Base-by-base conservation (phyloP, 2,797 vertebrate species). In the Adelosebastes latens region DNA sequence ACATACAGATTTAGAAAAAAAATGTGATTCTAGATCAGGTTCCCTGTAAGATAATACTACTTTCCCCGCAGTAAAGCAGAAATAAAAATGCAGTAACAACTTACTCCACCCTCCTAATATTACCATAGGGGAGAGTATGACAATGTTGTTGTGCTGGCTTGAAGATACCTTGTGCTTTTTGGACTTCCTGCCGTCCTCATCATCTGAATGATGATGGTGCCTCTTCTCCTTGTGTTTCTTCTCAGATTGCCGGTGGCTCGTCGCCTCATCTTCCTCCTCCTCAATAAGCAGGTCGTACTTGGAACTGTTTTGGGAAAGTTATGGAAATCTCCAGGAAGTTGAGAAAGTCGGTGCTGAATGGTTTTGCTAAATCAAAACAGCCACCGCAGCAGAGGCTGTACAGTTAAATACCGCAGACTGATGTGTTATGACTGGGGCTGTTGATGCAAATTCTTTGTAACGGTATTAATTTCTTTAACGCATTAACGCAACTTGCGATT, bases 251-350 rank as follows among this genome's bases (percentile, higher is more conserved):
- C 75, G 92, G n/a, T 93, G 95, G 86, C 95, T 92, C 1, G 83
- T 75, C 10, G 93, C 95, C 42, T 96, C 96, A 25, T 92, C 90
- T 9, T 97, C 96, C 1, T 98, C 97, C 32, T 98, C 97, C 32
- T 98, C 97, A 12, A 98, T 90, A 34, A 99, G 84, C 68, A 99
- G 95, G 66, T 98, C 97, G 7, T 99, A 99, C 82, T 95, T 97
- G 32, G 96, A 92, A 81, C 97, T 99, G 39, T 42, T 91, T 69
- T 10, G 13, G 59, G 14, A 83, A 80, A 18, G 92, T 98, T 96
- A 97, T 88, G 96, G 94, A 90, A 85, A 92, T 58, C 80, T 60
- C 24, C 62, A 31, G 55, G 25, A 77, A 65, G 31, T 39, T 46
- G 7, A 80, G 7, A 71, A 22, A 61, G 42, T 12, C 25, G 11